These are phyloP conservation scores for Muscina levida DNA, from an alignment of 2,888 invertebrate genomes.

Conservation along the genomic window DNA sequence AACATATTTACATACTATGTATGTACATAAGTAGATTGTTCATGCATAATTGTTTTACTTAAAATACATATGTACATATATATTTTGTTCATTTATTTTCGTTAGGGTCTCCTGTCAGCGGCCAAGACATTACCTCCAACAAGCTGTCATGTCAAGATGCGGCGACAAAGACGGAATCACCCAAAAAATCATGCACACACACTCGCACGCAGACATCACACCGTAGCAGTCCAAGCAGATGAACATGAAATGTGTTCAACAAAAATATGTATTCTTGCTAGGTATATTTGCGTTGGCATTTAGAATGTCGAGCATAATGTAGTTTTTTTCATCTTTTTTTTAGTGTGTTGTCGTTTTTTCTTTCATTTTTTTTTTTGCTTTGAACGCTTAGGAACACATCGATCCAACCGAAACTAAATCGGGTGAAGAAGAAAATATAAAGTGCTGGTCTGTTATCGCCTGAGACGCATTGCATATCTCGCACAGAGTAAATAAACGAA, in stretches of 20 bases:
- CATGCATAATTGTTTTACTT: not conserved
- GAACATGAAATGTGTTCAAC: not conserved
- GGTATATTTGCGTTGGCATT: constrained; percentile 64
- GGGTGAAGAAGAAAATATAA: not conserved
- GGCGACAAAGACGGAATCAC: not conserved
- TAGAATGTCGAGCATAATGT: constrained; percentile 57
- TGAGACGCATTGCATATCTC: constrained; percentile 58
- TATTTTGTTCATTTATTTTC: constrained; percentile 44
- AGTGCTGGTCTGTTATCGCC: constrained; percentile 48
- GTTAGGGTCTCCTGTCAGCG: constrained; percentile 41
- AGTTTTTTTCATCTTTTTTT: too few species aligned
- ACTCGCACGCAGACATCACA: too few species aligned
- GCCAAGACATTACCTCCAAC: constrained; percentile 47
- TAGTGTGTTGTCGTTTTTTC: too few species aligned
- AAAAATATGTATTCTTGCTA: constrained; percentile 23
- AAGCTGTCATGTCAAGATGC: constrained; percentile 61
- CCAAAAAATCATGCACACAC: not conserved
- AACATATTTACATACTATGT: too few species aligned
- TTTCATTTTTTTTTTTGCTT: constrained; percentile 1
- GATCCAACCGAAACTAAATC: not conserved
- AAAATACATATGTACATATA: not conserved
- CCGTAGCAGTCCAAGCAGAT: not conserved
- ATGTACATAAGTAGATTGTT: too few species aligned
- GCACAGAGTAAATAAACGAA: constrained; percentile 44
- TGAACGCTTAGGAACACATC: constrained; percentile 41